Base-by-base conservation (phyloP, 2,888 invertebrate species). In the Lysandra coridon region DNA sequence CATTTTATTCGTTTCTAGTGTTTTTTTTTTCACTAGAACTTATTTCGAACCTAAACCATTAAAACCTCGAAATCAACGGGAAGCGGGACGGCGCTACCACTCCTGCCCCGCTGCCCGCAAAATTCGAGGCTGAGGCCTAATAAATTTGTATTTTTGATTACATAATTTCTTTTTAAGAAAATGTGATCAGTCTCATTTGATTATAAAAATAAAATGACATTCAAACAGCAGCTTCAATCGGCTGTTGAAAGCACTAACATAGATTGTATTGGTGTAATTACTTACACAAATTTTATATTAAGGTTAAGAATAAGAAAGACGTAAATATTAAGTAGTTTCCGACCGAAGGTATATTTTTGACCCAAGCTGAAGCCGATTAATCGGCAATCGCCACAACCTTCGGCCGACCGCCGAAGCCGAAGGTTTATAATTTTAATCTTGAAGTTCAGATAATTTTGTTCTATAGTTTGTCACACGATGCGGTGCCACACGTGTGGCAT, bases 221-320 rank as follows among this genome's bases (percentile, higher is more conserved):
- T 64, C 3, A 23, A 64, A 64, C 30, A 64, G 69, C 14, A 69
- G 14, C 37, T 37, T 37, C 37, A 37, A 2, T 37, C 37, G 17
- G 6, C 69, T 17, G 33, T 69, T 69, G 69, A 33, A 14, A 69
- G 33, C 30, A 33, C 69, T 33, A 33, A 69, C 33, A 69, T 37
- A 69, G 69, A 37, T 69, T 69, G 33, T 69, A 69, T 69, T 69
- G 37, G 69, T 69, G 69, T 69, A 69, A 69, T 33, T 69, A 37
- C 69, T 69, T 69, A 69, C 69, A 69, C 69, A 69, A 69, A 23
- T 69, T 30, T 33, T 69, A 69, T 37, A 12, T 37, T 69, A 69
- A 37, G 69, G 69, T 14, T 33, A 69, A 69, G 33, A 37, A 69
- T 69, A 33, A 37, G 30, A 69, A 14, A 6, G 12, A 64, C 64